Evolutionary conservation across 2,888 invertebrate genomes (phyloP), one percentile per base, ranked within the genome.

Genomic region (Lasioglossum malachurum): DNA sequence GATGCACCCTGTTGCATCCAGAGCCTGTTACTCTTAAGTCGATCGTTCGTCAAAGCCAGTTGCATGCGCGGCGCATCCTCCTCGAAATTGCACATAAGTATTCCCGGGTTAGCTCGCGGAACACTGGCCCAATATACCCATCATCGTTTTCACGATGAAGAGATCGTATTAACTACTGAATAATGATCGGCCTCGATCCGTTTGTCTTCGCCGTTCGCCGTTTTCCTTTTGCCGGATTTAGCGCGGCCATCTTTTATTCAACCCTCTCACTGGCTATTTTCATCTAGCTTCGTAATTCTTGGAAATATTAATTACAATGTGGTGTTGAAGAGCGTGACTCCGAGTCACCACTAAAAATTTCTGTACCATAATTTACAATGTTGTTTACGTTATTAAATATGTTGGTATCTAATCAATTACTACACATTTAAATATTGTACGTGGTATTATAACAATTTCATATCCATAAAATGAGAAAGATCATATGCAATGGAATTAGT

Each of bases 41-140:
- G 72, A 84, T 82, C 79, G 71, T 60, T 38, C 73, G 69, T 38
- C 72, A 35, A 64, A 27, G 31, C 78, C 57, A 12, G n/a, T 31
- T 41, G 41, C 80, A 57, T 57, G 16, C 14, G 27, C 64, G 75
- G 31, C 74, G 75, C 49, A 74, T 69, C 57, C 57, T 44, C 19
- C 12, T 14, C 46, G 41, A 69, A 75, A 53, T 49, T 38, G 69
- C 49, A 78, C 38, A 41, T 44, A 38, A 49, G 69, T 35, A 78
- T 78, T 78, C 35, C 53, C 31, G 49, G 49, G 16, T 38, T 49
- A 49, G 16, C 27, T 67, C 31, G 31, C 67, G 67, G 35, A 67
- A 67, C 31, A 67, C 7, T 16, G 35, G 19, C 35, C 31, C 53
- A 19, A 67, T 67, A 67, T 67, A 67, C 67, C 35, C 67, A 67